Conservation (phyloP, 2,113 vertebrate genomes). For the Morone chrysops region DNA sequence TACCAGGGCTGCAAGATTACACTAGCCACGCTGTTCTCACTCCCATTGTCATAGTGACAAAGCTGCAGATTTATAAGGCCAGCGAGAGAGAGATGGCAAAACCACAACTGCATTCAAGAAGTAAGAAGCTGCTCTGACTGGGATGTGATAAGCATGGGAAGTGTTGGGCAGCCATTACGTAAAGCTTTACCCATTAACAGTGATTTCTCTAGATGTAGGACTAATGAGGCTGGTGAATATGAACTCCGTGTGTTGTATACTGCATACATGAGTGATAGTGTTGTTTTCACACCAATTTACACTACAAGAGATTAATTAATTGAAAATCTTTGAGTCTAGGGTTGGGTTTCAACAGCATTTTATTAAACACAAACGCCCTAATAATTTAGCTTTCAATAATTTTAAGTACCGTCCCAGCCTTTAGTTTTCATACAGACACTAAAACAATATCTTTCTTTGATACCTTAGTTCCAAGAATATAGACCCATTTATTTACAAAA, state of each 20-base stretch:
- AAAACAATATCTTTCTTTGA: too few relatives aligned
- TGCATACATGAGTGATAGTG: neutral
- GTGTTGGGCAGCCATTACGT: neutral
- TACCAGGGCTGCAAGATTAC: constrained; percentile 37
- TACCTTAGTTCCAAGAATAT: too few relatives aligned
- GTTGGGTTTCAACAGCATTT: neutral
- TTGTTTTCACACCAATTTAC: constrained; percentile 9
- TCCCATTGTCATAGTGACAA: constrained; percentile 61
- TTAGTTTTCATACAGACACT: too few relatives aligned
- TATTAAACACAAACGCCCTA: neutral
- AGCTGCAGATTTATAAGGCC: constrained; percentile 60
- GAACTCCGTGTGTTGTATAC: neutral
- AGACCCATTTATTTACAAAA: too few relatives aligned
- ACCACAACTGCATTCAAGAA: constrained; percentile 38
- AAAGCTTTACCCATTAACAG: constrained; percentile 8
- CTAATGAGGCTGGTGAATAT: neutral
- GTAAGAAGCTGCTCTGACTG: constrained; percentile 23
- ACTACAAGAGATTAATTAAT: neutral
- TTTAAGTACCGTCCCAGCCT: neutral
- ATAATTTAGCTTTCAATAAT: neutral
- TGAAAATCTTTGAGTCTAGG: neutral
- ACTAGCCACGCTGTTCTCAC: constrained; percentile 31
- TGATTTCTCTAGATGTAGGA: neutral
- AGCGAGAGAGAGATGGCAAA: constrained; percentile 22
- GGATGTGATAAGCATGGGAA: constrained; percentile 43